Base-by-base conservation (phyloP, 2,888 invertebrate species). In the Nomada lathburiana region DNA sequence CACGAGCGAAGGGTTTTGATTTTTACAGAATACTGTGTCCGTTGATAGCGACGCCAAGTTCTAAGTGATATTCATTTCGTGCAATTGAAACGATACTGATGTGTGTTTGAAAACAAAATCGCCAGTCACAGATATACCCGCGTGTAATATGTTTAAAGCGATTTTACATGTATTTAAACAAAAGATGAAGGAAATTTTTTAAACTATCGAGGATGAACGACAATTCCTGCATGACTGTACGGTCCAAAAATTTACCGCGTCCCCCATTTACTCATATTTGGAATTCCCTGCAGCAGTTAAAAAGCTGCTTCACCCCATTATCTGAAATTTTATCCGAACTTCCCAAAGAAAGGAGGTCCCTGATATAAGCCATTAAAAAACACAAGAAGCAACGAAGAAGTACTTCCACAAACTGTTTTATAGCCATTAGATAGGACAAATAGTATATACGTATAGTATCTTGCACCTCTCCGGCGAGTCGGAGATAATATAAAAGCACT, bases 321-420 rank as follows among this genome's bases (percentile, higher is more conserved):
- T 16, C 70, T 5, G 29, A 59, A n/a, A 26, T 16, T 47, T 47
- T 59, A 26, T 13, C 42, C 11, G n/a, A 29, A 36, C 9, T 29
- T 59, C 29, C 29, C n/a, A 13, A 59, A 57, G 20, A 47, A 47
- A 59, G 26, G 1, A 57, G 23, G 20, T 11, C 13, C 0, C 16
- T 42, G 70, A 70, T 70, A 70, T 47, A 44, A 16, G n/a, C 29
- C 59, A 20, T 59, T 70, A 59, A 59, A 44, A 44, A 57, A 70
- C 44, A 44, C 44, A 29, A 59, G 42, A 44, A 57, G 44, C 42
- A 23, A 47, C 29, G 20, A 10, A 47, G 29, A 60, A 50, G 59
- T 50, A 50, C 47, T 57, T 13, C n/a, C 18, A 26, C 23, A 57
- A 42, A 9, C 42, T 20, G 42, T 42, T 10, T 55, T 57, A 44